Conservation (phyloP, 1,140 invertebrate genomes). For the Panagrolaimus sp. region DNA sequence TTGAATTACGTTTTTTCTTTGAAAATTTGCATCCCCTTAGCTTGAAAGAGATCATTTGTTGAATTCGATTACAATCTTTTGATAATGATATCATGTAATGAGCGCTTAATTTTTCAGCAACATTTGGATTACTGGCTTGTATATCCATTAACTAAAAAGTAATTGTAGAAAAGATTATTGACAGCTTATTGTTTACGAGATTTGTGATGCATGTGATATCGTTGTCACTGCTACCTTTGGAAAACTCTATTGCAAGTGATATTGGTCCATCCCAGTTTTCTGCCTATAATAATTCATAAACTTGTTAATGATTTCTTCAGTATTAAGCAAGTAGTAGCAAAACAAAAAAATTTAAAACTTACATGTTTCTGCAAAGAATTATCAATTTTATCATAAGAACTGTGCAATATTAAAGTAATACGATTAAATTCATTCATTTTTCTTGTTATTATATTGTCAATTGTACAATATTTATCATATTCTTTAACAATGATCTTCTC, state of each 20-base stretch:
- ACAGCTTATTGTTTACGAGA: background rate
- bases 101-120: background rate
- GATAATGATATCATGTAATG: background rate
- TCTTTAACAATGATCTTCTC: no score
- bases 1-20: background rate
- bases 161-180: background rate
- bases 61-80: background rate
- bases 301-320: no score
- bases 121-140: background rate
- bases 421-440: background rate
- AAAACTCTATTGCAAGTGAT: background rate
- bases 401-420: background rate
- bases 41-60: background rate
- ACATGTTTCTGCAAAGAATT: background rate
- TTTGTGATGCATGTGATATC: background rate
- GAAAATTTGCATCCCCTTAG: background rate
- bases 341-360: no score
- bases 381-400: constrained; percentile 3
- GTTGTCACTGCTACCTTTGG: background rate
- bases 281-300: background rate
- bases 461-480: no score
- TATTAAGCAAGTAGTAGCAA: no score
- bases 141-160: background rate
- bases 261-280: constrained; percentile 8
- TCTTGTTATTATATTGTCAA: background rate